Conservation (phyloP, 2,888 invertebrate genomes). For the Cephus nigrinus region DNA sequence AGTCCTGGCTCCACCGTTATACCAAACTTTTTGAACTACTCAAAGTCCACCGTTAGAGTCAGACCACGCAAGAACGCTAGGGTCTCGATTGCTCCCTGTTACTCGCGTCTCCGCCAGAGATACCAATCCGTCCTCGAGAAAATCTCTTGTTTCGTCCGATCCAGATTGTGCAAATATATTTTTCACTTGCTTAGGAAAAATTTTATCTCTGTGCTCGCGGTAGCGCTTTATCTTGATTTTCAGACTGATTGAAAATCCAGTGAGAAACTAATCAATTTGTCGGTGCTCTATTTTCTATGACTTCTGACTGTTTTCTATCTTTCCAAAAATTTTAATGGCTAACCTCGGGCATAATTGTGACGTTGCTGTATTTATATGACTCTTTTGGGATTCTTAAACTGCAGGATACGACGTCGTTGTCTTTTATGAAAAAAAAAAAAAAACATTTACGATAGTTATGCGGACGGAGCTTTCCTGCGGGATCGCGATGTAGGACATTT, state of each 20-base stretch:
- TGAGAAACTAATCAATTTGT: not conserved
- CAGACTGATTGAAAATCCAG: not conserved
- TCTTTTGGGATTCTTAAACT: not conserved
- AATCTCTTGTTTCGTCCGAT: not conserved
- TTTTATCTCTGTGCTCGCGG: not conserved
- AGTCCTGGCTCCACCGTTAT: slow-evolving; percentile 6
- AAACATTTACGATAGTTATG: not conserved
- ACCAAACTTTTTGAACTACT: slow-evolving; percentile 8
- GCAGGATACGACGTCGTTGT: not conserved
- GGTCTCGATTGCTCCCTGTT: not conserved
- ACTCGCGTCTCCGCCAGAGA: not conserved
- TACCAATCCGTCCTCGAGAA: not conserved
- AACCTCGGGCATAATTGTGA: not conserved
- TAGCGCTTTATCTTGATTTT: not conserved
- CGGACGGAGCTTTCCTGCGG: not conserved
- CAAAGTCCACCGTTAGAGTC: slow-evolving; percentile 22
- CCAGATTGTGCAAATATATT: not conserved
- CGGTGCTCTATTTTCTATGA: not conserved
- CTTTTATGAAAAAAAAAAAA: not conserved
- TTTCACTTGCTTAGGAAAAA: not conserved
- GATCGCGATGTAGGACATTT: slow-evolving; percentile 1
- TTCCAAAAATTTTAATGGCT: not conserved
- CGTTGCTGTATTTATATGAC: not conserved
- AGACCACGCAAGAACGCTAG: not conserved
- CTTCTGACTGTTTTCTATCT: not conserved